Conservation (phyloP, 2,113 vertebrate genomes). For the Semnopithecus entellus region DNA sequence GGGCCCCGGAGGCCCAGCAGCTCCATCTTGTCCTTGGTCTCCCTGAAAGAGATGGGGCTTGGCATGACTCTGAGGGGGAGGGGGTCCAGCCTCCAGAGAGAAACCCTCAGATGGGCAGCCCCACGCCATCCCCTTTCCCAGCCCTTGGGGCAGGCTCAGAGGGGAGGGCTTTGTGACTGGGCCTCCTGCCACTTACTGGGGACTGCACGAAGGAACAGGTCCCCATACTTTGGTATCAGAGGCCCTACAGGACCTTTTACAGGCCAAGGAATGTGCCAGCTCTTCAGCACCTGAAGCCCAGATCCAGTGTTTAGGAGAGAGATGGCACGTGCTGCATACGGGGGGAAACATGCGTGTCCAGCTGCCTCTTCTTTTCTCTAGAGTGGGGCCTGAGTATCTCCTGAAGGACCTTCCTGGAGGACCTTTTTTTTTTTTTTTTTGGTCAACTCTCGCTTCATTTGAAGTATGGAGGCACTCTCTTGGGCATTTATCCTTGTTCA, state of each 20-base stretch:
- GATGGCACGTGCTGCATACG: fast-evolving
- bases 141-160: background rate
- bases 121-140: background rate
- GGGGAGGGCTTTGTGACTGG: background rate
- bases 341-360: background rate
- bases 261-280: too few species aligned
- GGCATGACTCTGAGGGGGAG: background rate
- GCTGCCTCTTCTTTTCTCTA: background rate
- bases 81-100: background rate
- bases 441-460: background rate
- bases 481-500: background rate
- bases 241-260: background rate
- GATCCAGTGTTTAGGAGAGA: background rate
- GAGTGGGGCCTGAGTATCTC: background rate
- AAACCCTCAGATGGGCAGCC: background rate
- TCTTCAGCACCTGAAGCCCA: background rate
- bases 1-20: conserved; percentile 90
- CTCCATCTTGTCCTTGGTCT: conserved; percentile 93
- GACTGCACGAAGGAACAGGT: background rate
- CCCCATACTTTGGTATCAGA: background rate
- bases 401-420: background rate
- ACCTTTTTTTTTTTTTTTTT: too few species aligned
- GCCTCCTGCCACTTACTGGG: background rate
- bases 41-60: conserved; percentile 87
- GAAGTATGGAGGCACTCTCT: background rate